Conservation (phyloP, 2,113 vertebrate genomes). For the Percina caprodes region DNA sequence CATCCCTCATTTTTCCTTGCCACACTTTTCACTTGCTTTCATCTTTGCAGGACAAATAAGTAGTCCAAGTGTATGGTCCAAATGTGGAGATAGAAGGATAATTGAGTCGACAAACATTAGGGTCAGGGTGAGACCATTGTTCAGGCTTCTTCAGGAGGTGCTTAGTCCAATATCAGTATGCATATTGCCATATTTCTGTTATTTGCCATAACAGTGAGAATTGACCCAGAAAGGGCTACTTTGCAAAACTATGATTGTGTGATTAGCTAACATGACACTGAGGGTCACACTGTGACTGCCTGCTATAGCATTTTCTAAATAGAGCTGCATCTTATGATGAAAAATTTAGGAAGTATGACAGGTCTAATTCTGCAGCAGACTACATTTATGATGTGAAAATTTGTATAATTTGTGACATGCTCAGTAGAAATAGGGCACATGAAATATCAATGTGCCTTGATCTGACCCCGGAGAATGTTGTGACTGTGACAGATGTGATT, state of each 20-base stretch:
- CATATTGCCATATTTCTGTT: slow-evolving; percentile 77
- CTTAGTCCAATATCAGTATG: slow-evolving; percentile 71
- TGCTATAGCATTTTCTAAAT: slow-evolving; percentile 31
- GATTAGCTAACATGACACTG: slow-evolving; percentile 61
- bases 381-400: slow-evolving; percentile 68
- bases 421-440: slow-evolving; percentile 69
- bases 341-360: slow-evolving; percentile 65
- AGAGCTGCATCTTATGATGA: slow-evolving; percentile 60
- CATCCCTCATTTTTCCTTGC: slow-evolving; percentile 65
- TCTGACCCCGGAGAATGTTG: slow-evolving; percentile 72
- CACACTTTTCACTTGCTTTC: slow-evolving; percentile 83
- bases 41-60: slow-evolving; percentile 81
- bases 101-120: slow-evolving; percentile 84
- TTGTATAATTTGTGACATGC: slow-evolving; percentile 68
- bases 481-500: slow-evolving; percentile 72
- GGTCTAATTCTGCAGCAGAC: slow-evolving; percentile 67
- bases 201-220: slow-evolving; percentile 63
- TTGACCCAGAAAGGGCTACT: slow-evolving; percentile 66
- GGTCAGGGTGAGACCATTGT: slow-evolving; percentile 82
- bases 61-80: slow-evolving; percentile 70
- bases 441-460: slow-evolving; percentile 72
- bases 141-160: slow-evolving; percentile 61
- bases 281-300: slow-evolving; percentile 53
- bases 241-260: slow-evolving; percentile 68
- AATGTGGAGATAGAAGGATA: slow-evolving; percentile 84